Evolutionary conservation across 1,140 invertebrate species (phyloP), one percentile per base, ranked within the genome.

Genomic region (Neodiprion virginianus): DNA sequence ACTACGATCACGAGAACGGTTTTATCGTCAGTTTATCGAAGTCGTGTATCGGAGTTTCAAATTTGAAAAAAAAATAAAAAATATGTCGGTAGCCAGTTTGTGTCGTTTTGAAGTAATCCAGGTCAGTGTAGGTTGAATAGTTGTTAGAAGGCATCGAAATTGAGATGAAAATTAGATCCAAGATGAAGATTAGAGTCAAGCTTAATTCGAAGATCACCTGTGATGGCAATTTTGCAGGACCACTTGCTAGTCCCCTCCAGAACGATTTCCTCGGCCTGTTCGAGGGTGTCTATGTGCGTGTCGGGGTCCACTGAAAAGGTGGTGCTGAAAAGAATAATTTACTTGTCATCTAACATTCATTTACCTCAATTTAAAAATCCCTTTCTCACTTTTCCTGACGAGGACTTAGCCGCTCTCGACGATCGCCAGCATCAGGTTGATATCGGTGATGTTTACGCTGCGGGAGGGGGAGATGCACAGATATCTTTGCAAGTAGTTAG

Each of bases 231-330:
- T 94, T 99, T 99, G 92, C 97, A 98, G 89, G 97, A 99, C 98
- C 98, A 99, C 92, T 99, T 99, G 87, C 97, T 99, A 84, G 97
- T 99, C 89, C 98, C 98, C 91, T 99, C 98, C 88, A 99, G 95
- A 90, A 99, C 98, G 90, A 95, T 94, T 90, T 95, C 93, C 92
- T 99, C 97, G 81, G 98, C 97, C 90, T 97, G 95, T 91, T 99
- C 97, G 90, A 99, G 94, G 89, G 96, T 96, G 92, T 99, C 98
- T 91, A 97, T 96, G 92, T 99, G 98, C 89, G 96, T 98, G 91
- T 98, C 97, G 90, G 97, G 96, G 91, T 99, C 97, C 92, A 99
- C 95, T 93, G 93, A 93, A 94, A 98, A 98, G 90, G 96, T 98
- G 91, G 94, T 95, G 94, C 96, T 97, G 86, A 86, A 87, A 87